These are phyloP conservation scores for Polydesmus complanatus DNA, from an alignment of 2,888 invertebrate genomes.

Conservation along the genomic window DNA sequence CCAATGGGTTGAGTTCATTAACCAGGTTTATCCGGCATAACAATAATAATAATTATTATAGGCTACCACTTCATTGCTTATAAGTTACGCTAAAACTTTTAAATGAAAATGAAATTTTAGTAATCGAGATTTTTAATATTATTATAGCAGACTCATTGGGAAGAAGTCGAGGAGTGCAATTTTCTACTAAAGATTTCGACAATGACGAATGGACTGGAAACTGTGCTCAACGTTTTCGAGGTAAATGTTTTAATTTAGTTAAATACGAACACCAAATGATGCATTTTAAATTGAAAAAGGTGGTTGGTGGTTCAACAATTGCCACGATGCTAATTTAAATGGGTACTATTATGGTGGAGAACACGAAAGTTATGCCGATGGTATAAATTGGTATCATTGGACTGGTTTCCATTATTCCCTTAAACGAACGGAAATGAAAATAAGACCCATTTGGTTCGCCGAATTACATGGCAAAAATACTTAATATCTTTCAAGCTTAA, in stretches of 20 bases:
- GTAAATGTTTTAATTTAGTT: too few relatives aligned
- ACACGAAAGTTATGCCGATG: conserved; percentile 23
- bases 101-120: too few relatives aligned
- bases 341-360: conserved; percentile 23
- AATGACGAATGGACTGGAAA: conserved; percentile 23
- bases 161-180: conserved; percentile 22
- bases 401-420: conserved; percentile 24
- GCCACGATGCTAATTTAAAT: conserved; percentile 24
- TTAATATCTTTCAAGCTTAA: too few relatives aligned
- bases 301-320: conserved; percentile 25
- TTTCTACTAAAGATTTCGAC: conserved; percentile 23
- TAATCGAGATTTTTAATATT: too few relatives aligned
- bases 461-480: too few relatives aligned
- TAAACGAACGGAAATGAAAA: conserved; percentile 24
- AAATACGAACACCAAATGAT: too few relatives aligned
- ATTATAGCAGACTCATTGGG: conserved; percentile 21
- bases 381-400: conserved; percentile 25
- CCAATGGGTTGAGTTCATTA: too few relatives aligned
- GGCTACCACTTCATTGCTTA: too few relatives aligned
- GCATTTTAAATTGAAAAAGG: conserved; percentile 19
- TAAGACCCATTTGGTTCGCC: conserved; percentile 18
- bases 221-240: conserved; percentile 20
- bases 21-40: too few relatives aligned
- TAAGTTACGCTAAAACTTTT: too few relatives aligned
- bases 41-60: too few relatives aligned